phyloP scores from a whole-genome alignment of 2,888 invertebrate genomes.

The Anarsia innoxiella region DNA sequence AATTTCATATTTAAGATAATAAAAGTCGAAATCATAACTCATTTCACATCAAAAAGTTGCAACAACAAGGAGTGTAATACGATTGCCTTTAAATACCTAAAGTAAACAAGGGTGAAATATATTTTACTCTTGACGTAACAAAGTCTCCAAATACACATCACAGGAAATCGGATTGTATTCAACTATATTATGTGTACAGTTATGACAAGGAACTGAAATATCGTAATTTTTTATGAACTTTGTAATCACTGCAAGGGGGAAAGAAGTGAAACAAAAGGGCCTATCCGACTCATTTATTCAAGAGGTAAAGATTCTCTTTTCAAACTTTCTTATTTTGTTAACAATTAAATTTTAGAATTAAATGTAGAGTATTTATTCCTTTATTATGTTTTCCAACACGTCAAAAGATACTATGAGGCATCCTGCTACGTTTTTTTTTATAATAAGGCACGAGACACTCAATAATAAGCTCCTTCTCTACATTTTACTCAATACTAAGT shows the following conservation, averaged over 20 bases:
- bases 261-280: constrained; percentile 41
- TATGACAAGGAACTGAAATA: constrained; percentile 15
- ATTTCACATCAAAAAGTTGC: too few relatives aligned
- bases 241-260: constrained; percentile 35
- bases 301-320: constrained; percentile 33
- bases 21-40: too few relatives aligned
- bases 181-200: constrained; percentile 31
- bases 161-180: constrained; percentile 25
- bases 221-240: constrained; percentile 36
- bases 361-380: constrained; percentile 25
- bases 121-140: background rate
- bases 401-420: too few relatives aligned
- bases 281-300: constrained; percentile 44
- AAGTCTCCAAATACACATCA: constrained; percentile 18
- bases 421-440: too few relatives aligned
- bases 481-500: too few relatives aligned
- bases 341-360: constrained; percentile 35
- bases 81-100: too few relatives aligned
- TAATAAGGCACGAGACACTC: too few relatives aligned
- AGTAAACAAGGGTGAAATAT: too few relatives aligned
- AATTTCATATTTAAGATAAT: too few relatives aligned
- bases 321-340: constrained; percentile 37
- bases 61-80: too few relatives aligned
- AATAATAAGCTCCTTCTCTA: too few relatives aligned
- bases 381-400: constrained; percentile 16